Conservation (phyloP, 2,113 vertebrate genomes). For the Dromiciops gliroides region DNA sequence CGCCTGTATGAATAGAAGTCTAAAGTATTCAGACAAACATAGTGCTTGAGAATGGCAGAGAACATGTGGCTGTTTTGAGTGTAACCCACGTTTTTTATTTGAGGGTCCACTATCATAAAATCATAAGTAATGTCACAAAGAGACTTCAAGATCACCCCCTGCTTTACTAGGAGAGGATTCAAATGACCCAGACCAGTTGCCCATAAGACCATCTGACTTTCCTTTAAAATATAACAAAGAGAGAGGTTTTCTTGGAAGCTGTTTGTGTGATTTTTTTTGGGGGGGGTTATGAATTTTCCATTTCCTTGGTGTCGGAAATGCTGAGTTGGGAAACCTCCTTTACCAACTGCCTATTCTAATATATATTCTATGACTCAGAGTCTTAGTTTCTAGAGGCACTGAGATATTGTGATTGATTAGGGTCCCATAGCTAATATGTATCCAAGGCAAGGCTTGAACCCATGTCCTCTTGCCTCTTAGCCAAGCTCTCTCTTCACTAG, state of each 20-base stretch:
- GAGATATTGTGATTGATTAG: constrained; percentile 9
- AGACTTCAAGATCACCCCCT: constrained; percentile 26
- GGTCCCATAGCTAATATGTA: not conserved
- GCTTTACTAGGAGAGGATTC: not conserved
- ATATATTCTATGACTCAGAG: not conserved
- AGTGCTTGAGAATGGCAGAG: not conserved
- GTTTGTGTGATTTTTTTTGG: constrained; percentile 1
- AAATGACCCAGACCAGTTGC: not conserved
- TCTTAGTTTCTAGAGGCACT: not conserved
- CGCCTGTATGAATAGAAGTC: not conserved
- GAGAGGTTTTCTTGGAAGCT: constrained; percentile 31
- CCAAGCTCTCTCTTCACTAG: not conserved
- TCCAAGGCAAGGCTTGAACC: not conserved
- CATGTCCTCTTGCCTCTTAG: constrained; percentile 20
- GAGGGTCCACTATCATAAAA: not conserved
- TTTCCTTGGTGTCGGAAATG: not conserved
- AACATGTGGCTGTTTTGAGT: not conserved
- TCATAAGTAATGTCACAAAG: not conserved
- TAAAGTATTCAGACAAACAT: not conserved
- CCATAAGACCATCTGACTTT: constrained; percentile 1
- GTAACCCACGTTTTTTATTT: not conserved
- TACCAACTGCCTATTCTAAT: constrained; percentile 16
- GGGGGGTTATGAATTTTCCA: not conserved
- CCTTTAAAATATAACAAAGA: constrained; percentile 20
- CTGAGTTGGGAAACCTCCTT: not conserved